Percentiles rank a stretch among this genome's conserved stretches.
Evolutionary conservation across 1,140 invertebrate genomes (phyloP).

Genomic region (Coptotermes formosanus): DNA sequence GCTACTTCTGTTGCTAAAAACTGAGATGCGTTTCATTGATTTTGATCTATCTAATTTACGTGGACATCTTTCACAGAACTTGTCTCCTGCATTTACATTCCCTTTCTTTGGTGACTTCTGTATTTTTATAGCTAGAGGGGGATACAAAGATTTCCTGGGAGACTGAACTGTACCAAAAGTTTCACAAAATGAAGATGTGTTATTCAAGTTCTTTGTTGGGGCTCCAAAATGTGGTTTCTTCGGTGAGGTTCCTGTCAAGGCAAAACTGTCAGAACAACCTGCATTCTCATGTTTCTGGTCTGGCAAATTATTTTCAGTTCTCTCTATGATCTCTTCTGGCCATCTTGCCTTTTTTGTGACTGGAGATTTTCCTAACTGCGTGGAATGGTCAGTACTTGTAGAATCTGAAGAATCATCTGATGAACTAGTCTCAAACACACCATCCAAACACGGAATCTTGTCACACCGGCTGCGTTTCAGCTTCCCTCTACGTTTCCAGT

Average conservation of each 20-base stretch:
- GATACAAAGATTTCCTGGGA: not conserved
- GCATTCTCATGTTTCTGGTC: not conserved
- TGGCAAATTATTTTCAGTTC: not conserved
- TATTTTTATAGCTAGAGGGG: not conserved
- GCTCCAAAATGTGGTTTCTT: not conserved
- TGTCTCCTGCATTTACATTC: not conserved
- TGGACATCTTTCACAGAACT: not conserved
- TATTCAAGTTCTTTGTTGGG: not conserved
- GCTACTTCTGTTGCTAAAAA: not conserved
- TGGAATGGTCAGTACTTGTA: not conserved
- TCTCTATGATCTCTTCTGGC: not conserved
- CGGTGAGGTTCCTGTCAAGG: not conserved
- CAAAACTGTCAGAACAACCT: not conserved
- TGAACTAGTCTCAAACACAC: not conserved
- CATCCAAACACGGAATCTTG: conserved; percentile 23
- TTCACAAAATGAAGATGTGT: not conserved
- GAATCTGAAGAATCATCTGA: not conserved
- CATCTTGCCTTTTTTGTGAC: not conserved
- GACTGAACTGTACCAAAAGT: not conserved
- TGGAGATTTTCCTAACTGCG: not conserved
- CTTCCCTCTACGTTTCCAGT: too few species aligned
- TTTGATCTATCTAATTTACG: not conserved
- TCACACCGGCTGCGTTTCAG: not conserved
- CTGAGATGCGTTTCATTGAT: not conserved
- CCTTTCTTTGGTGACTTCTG: not conserved